phyloP scores from a whole-genome alignment of 2,113 vertebrate genomes.

The human (Homo sapiens) region DNA sequence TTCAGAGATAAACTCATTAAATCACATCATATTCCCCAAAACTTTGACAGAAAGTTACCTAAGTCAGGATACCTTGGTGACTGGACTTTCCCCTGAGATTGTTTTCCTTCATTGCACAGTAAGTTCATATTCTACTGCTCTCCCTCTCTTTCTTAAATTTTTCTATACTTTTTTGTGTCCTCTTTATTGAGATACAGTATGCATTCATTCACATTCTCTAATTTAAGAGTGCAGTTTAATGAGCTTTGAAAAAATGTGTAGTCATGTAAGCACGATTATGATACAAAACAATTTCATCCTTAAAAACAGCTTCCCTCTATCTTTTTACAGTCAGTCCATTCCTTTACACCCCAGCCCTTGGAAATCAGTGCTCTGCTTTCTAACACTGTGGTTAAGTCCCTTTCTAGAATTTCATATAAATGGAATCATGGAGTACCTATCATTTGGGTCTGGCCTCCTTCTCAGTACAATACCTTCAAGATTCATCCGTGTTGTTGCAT shows the following conservation, averaged over 20 bases:
- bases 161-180: background rate
- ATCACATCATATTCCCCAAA: background rate
- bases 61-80: background rate
- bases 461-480: background rate
- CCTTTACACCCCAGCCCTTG: background rate
- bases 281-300: background rate
- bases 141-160: background rate
- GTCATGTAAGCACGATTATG: too few relatives aligned
- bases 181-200: background rate
- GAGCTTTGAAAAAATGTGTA: background rate
- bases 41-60: background rate
- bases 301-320: background rate
- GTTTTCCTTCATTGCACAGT: background rate
- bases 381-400: too few relatives aligned
- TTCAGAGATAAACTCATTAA: background rate
- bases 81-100: background rate
- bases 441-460: background rate
- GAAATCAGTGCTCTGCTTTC: background rate
- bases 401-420: background rate
- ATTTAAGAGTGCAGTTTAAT: background rate
- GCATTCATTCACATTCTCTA: background rate
- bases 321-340: background rate
- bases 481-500: too few relatives aligned
- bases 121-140: background rate
- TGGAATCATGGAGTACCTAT: accelerated